Base-by-base conservation (phyloP, 2,797 vertebrate genomes). In the Kryptopterus vitreolus region DNA sequence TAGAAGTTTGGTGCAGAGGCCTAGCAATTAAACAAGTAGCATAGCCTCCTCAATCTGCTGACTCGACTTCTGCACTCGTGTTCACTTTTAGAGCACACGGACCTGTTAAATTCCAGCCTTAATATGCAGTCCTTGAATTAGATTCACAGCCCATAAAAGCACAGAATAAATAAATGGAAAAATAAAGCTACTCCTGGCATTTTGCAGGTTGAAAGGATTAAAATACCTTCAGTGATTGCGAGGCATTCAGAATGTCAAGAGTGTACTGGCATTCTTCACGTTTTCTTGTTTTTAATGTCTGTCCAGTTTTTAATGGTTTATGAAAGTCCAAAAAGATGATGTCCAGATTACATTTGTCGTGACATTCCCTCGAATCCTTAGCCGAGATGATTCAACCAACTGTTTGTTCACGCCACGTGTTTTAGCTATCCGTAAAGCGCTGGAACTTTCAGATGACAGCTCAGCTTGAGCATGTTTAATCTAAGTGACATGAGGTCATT, bases 1-100 rank as follows among this genome's bases (percentile, higher is more conserved):
- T 93, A 93, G 89, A 90, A 87, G 88, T 84, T 90, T 92, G 87
- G 92, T 89, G 89, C 90, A 93, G 92, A 91, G 93, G 89, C 91
- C 87, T 86, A 82, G 86, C 88, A 90, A 92, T 92, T 92, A 92
- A 92, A 91, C 88, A 88, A 88, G 85, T 69, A 77, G 26, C 66
- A 72, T 48, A 74, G 46, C 74, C 78, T 85, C 61, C 63, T 78
- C 68, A 82, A 70, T 70, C 58, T 84, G 81, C 77, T 83, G 80
- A 71, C 74, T 76, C 75, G 38, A 81, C 83, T 66, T 76, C 35
- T 62, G 61, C 77, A 81, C 79, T 83, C 29, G 35, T 70, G 58
- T 75, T 82, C 16, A 82, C 50, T 83, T 82, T 85, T 69, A 80
- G 76, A 43, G 66, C 50, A 68, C 65, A 31, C 9, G 31, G 50